phyloP scores from a whole-genome alignment of 2,113 vertebrate species.

The Megaptera novaeangliae region DNA sequence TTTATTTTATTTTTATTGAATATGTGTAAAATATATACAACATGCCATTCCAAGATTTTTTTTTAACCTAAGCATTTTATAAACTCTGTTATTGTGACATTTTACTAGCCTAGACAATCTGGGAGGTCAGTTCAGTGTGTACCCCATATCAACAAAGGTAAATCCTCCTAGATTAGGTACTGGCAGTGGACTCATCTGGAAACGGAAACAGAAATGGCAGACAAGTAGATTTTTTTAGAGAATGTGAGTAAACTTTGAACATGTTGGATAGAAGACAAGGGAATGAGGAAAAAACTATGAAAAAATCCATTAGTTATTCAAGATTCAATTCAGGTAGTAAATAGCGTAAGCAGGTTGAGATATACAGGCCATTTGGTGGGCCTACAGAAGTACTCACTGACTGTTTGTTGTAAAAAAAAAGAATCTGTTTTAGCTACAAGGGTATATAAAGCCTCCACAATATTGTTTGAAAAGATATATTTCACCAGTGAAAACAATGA shows the following conservation, averaged over 20 bases:
- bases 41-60: background rate
- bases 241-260: background rate
- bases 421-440: background rate
- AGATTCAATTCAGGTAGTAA: background rate
- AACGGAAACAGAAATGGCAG: background rate
- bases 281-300: background rate
- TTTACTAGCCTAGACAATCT: background rate
- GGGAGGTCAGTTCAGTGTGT: background rate
- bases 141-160: background rate
- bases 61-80: background rate
- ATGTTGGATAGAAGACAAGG: background rate
- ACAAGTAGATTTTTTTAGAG: background rate
- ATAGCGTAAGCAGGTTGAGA: background rate
- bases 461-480: constrained; percentile 19
- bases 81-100: background rate
- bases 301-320: constrained; percentile 10
- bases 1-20: background rate
- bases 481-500: constrained; percentile 41
- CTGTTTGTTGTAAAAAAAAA: background rate
- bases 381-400: background rate
- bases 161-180: background rate
- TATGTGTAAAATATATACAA: background rate
- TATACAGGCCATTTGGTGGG: background rate
- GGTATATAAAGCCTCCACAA: background rate
- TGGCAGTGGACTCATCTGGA: background rate